Evolutionary conservation across 1,140 invertebrate species (phyloP).

Genomic region (Varroa destructor): DNA sequence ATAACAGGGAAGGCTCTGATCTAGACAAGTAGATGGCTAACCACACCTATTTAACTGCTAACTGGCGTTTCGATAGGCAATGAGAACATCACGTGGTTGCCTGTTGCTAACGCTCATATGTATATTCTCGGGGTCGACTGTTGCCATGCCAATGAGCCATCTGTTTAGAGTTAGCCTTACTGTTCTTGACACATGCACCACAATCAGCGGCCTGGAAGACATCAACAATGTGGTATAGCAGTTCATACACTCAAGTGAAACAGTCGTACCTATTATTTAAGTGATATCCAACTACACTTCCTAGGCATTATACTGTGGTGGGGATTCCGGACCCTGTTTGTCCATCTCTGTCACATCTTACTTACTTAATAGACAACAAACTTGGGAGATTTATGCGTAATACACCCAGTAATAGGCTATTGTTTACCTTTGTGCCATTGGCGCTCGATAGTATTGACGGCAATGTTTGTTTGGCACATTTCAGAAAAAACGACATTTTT

Average conservation of each 20-base stretch:
- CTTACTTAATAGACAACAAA: no score
- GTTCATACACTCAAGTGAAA: background rate
- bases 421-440: no score
- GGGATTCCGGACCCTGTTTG: background rate
- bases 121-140: background rate
- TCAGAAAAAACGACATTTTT: no score
- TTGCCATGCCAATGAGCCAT: background rate
- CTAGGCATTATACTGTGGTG: slow-evolving; percentile 6
- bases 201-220: background rate
- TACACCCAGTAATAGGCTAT: no score
- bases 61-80: background rate
- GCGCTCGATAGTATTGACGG: no score
- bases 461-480: no score
- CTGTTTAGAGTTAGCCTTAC: background rate
- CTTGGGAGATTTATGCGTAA: no score
- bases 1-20: background rate
- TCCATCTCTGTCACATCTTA: background rate
- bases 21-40: slow-evolving; percentile 1
- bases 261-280: background rate
- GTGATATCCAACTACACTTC: background rate
- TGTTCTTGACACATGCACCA: background rate
- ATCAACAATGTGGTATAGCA: background rate
- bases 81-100: background rate
- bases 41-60: background rate
- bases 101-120: background rate